Percentiles rank a stretch among this genome's conserved stretches.
Evolutionary conservation across 1,140 invertebrate species (phyloP).

Genomic region (Polypedilum pembai): DNA sequence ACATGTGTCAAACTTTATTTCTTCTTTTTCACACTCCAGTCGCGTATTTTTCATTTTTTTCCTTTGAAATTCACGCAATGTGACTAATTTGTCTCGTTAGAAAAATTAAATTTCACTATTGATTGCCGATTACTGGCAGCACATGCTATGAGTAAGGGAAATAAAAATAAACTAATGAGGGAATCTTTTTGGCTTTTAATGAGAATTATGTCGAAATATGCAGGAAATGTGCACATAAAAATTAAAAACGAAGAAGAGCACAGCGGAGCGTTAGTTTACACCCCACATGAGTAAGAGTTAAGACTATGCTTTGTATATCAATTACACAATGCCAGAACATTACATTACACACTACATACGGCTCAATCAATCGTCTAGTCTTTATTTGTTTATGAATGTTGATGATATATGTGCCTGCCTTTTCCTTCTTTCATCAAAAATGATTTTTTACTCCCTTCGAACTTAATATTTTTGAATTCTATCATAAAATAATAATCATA

Average conservation of each 20-base stretch:
- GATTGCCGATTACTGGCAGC: neutral
- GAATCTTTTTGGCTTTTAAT: neutral
- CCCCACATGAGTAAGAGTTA: neutral
- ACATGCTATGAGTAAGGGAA: neutral
- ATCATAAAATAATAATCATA: neutral
- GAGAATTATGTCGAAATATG: neutral
- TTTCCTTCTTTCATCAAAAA: neutral
- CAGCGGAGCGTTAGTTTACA: neutral
- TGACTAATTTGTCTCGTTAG: neutral
- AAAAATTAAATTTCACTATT: too few species aligned
- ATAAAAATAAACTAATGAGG: conserved; percentile 20
- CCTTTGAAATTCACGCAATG: neutral
- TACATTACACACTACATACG: neutral
- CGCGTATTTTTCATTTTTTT: neutral
- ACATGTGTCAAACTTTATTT: neutral
- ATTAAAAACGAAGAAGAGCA: neutral
- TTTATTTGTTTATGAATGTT: conserved; percentile 24
- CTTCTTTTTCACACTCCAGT: neutral
- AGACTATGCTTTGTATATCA: conserved; percentile 15
- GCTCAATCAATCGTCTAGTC: conserved; percentile 25
- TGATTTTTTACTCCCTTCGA: neutral
- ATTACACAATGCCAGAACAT: conserved; percentile 14
- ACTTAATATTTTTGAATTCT: neutral
- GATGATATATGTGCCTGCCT: conserved; percentile 23
- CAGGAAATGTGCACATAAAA: conserved; percentile 11